Evolutionary conservation across 37 sponge, comb jelly and placozoan genomes (phyloP).

Genomic region (Beroe ovata): DNA sequence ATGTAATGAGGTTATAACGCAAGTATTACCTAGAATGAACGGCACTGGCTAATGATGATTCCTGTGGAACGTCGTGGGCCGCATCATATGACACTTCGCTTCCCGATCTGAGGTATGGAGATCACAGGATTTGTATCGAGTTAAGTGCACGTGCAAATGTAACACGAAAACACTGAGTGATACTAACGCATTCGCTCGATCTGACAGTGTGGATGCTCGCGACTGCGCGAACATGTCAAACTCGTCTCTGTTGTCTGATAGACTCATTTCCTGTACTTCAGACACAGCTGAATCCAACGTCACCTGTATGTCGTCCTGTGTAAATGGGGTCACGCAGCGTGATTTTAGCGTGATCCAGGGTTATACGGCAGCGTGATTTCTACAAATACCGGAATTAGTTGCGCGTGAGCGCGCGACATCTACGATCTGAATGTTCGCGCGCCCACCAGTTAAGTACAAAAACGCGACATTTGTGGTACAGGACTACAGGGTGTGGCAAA

Average conservation of each 20-base stretch:
- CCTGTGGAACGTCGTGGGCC: constrained; percentile 36
- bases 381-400: no score
- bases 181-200: constrained; percentile 33
- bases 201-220: constrained; percentile 1
- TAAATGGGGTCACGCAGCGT: no score
- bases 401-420: no score
- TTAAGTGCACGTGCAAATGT: no score
- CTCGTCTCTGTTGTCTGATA: constrained; percentile 72
- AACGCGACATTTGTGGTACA: no score
- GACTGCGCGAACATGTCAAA: constrained; percentile 96
- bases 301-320: neutral
- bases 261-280: neutral
- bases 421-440: no score
- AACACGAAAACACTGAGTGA: no score
- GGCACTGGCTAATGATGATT: neutral
- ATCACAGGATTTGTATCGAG: no score
- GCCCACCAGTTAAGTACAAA: no score
- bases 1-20: neutral
- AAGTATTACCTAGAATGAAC: constrained; percentile 33
- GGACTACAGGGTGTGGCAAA: no score
- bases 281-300: neutral
- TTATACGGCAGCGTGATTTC: no score
- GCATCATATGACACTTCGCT: constrained; percentile 13
- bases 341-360: no score
- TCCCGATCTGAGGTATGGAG: neutral